These are phyloP conservation scores for Latheticus oryzae DNA, from an alignment of 2,888 invertebrate genomes.

Conservation along the genomic window DNA sequence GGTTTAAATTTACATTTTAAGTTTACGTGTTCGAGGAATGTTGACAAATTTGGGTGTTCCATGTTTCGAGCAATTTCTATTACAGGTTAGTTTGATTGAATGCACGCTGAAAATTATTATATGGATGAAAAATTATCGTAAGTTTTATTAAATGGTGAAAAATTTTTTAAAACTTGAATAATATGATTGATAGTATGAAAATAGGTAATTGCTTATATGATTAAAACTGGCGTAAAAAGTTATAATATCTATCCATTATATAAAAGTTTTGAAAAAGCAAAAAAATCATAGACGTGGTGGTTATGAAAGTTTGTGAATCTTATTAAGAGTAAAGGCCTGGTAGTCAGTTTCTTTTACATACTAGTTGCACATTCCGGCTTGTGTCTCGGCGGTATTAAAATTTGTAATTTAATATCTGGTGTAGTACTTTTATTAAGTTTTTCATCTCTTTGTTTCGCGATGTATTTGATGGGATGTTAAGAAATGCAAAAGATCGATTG, in stretches of 20 bases:
- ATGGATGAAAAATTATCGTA: slow-evolving; percentile 13
- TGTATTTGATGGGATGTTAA: slow-evolving; percentile 28
- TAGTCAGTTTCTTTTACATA: slow-evolving; percentile 51
- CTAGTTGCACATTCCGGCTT: slow-evolving; percentile 50
- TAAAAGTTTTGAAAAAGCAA: no score
- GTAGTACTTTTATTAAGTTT: slow-evolving; percentile 53
- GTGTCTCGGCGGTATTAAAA: slow-evolving; percentile 55
- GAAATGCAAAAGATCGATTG: slow-evolving; percentile 41
- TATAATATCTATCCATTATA: no score
- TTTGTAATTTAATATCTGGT: slow-evolving; percentile 57
- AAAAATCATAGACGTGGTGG: slow-evolving; percentile 40
- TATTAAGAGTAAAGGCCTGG: slow-evolving; percentile 49
- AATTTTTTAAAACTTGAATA: no score
- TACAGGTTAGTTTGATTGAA: no score
- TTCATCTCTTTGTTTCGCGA: slow-evolving; percentile 45
- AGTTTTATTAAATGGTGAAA: no score
- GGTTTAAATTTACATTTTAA: slow-evolving; percentile 9
- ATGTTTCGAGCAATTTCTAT: no score
- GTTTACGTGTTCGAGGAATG: slow-evolving; percentile 3
- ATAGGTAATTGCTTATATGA: slow-evolving; percentile 35
- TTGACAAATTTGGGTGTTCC: background rate
- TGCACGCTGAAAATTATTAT: slow-evolving; percentile 11
- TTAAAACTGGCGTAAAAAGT: no score
- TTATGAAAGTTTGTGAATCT: slow-evolving; percentile 51
- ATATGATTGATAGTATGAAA: no score